Base-by-base conservation (phyloP, 2,888 invertebrate species). In the Cotesia congregata region DNA sequence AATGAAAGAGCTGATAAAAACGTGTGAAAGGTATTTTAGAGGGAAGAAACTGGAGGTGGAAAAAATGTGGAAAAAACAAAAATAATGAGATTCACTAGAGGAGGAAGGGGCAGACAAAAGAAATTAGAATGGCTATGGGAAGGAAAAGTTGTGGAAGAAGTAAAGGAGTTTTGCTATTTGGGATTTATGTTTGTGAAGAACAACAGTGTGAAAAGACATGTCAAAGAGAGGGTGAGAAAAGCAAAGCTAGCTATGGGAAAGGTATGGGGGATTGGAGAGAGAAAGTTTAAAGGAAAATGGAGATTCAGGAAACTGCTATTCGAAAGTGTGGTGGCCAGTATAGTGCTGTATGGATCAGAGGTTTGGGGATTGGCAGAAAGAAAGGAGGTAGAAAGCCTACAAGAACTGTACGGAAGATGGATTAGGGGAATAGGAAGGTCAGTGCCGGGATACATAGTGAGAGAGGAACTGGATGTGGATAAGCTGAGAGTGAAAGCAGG, bases 221-320 rank as follows among this genome's bases (percentile, higher is more conserved):
- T 61, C 12, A 30, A 39, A 30, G 61, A 60, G 3, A 30, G 62
- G 60, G 60, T 72, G 20, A 30, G 2, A 15, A 61, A 9, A 6
- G 65, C 7, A 15, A 64, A 6, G 30, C 9, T 15, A 30, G 72
- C 9, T 17, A 80, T 59, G 76, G 73, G n/a, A 77, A 79, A 71
- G 80, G 80, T 64, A 79, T 79, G 77, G 74, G 76, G 77, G 6
- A 78, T 79, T 3, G 76, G 77, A 9, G 67, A 77, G 12, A 74
- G 75, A 30, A 77, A 40, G 59, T 77, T 78, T 15, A 50, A 30
- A 12, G 61, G 62, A 3, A 72, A 75, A 20, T 76, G 65, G 17
- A 41, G 12, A 39, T 77, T 65, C 30, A 79, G 73, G 39, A 59
- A 75, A 40, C 67, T 64, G 70, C 1, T 79, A 7, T 77, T 77